Conservation (phyloP, 2,797 vertebrate genomes). For the Thaleichthys pacificus region DNA sequence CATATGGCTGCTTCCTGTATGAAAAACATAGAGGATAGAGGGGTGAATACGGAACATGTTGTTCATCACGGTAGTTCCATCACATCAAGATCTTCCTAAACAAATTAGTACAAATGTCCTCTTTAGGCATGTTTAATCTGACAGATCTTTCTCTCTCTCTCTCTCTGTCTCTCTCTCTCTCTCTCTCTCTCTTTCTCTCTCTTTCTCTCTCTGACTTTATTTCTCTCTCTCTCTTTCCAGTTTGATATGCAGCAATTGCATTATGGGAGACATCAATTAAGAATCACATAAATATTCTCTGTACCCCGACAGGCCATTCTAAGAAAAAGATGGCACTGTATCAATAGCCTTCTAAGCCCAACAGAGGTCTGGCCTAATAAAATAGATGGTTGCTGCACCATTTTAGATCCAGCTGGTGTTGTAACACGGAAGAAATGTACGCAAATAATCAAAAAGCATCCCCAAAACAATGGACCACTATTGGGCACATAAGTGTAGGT, state of each 20-base stretch:
- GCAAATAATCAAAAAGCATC: neutral
- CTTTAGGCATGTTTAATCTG: neutral
- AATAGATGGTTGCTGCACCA: conserved; percentile 4
- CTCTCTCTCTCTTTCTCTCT: neutral
- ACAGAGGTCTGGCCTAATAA: conserved; percentile 5
- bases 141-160: neutral
- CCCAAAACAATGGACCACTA: neutral
- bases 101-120: neutral
- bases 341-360: conserved; percentile 54
- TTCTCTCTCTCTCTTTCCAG: conserved; percentile 15
- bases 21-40: conserved; percentile 52
- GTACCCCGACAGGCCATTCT: conserved; percentile 64
- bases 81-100: conserved; percentile 45
- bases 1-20: conserved; percentile 85
- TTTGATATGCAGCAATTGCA: conserved; percentile 79
- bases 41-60: conserved; percentile 35
- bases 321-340: conserved; percentile 59
- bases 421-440: neutral
- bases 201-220: neutral
- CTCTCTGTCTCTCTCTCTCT: neutral
- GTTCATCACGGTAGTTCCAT: conserved; percentile 41
- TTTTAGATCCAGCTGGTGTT: conserved; percentile 1
- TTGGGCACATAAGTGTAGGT: neutral
- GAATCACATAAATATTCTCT: conserved; percentile 78
- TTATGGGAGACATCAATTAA: conserved; percentile 70